phyloP scores from a whole-genome alignment of 1,140 invertebrate species.

The Cryptotermes secundus region DNA sequence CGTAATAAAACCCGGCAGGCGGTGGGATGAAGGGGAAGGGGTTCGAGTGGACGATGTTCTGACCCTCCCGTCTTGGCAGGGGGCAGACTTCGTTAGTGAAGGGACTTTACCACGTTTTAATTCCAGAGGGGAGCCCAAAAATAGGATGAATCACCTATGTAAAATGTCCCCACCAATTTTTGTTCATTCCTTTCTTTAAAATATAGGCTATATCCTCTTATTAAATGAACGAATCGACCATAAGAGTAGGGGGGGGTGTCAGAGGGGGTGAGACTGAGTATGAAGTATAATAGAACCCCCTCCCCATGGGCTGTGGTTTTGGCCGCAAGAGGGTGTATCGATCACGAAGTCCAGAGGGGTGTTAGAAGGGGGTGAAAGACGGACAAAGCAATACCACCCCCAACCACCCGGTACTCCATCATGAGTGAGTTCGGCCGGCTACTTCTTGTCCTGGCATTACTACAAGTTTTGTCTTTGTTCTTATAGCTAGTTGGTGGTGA shows the following conservation, averaged over 20 bases:
- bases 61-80: background rate
- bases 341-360: background rate
- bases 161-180: background rate
- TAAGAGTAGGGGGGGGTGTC: background rate
- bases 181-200: slow-evolving; percentile 16
- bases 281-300: slow-evolving; percentile 12
- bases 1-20: background rate
- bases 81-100: background rate
- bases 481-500: background rate
- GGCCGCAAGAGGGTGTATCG: slow-evolving; percentile 12
- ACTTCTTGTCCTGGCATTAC: slow-evolving; percentile 2
- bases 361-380: slow-evolving; percentile 1
- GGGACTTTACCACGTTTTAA: slow-evolving; percentile 8
- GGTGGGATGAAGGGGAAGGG: background rate
- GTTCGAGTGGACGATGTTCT: slow-evolving; percentile 9
- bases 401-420: background rate
- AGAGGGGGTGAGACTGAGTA: background rate
- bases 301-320: background rate
- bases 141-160: slow-evolving; percentile 13
- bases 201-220: slow-evolving; percentile 19
- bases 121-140: slow-evolving; percentile 1
- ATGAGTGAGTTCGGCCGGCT: background rate
- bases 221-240: background rate
- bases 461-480: slow-evolving; percentile 1
- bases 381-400: slow-evolving; percentile 16